These are phyloP conservation scores for Perithous albicinctus DNA, from an alignment of 2,888 invertebrate species.

Conservation along the genomic window DNA sequence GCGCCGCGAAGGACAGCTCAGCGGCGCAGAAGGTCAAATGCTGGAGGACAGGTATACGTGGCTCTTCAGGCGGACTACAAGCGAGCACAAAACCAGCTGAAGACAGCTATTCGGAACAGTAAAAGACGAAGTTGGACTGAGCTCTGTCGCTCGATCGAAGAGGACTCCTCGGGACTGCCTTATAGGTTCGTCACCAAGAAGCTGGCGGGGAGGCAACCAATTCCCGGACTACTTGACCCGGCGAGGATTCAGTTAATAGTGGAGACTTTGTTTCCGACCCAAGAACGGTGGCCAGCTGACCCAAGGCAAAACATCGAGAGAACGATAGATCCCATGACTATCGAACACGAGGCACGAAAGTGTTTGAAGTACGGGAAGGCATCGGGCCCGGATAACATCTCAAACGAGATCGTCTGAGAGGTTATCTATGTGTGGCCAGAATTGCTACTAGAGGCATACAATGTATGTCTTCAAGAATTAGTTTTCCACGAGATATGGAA, in stretches of 20 bases:
- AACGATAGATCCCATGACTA: no score
- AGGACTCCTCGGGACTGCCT: conserved; percentile 60
- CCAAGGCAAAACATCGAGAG: not conserved
- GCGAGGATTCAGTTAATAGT: conserved; percentile 63
- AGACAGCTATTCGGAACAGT: no score
- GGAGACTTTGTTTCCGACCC: conserved; percentile 48
- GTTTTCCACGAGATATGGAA: conserved; percentile 52
- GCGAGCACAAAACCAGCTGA: no score
- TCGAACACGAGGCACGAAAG: conserved; percentile 9
- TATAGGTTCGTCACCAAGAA: conserved; percentile 64
- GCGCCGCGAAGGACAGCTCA: no score
- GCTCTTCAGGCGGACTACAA: no score
- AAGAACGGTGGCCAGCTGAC: conserved; percentile 4
- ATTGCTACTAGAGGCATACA: conserved; percentile 38
- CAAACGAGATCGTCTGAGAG: conserved; percentile 40
- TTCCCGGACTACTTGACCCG: conserved; percentile 60
- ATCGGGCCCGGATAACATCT: no score
- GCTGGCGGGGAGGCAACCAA: conserved; percentile 45
- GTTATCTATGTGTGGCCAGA: conserved; percentile 34
- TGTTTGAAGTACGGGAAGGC: not conserved
- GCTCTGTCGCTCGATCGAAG: conserved; percentile 53
- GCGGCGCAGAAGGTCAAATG: no score
- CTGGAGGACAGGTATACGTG: no score
- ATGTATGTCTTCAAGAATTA: conserved; percentile 43
- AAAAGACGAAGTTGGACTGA: conserved; percentile 59